Evolutionary conservation across 2,888 invertebrate genomes (phyloP).

Genomic region (Psylliodes chrysocephalus): DNA sequence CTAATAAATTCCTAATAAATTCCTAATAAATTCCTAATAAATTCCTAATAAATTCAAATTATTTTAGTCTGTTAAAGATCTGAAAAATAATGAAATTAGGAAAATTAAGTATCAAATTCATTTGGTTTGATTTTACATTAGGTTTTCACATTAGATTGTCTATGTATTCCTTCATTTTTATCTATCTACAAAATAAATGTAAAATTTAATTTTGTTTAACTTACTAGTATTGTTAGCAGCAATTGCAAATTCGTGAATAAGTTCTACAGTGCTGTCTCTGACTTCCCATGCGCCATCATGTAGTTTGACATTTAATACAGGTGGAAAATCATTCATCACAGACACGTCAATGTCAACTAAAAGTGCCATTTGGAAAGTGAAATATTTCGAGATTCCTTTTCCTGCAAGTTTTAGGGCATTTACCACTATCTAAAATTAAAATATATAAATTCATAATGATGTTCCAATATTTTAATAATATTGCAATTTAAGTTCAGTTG

Average conservation of each 20-base stretch:
- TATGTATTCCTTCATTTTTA: too few species aligned
- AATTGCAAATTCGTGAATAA: constrained; percentile 75
- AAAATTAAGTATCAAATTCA: too few species aligned
- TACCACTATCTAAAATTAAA: constrained; percentile 72
- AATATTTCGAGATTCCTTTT: constrained; percentile 77
- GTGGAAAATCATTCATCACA: constrained; percentile 72
- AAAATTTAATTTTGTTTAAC: constrained; percentile 25
- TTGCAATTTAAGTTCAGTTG: too few species aligned
- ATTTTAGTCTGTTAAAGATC: too few species aligned
- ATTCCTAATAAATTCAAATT: too few species aligned
- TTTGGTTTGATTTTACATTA: too few species aligned
- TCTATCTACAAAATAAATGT: too few species aligned
- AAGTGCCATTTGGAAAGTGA: constrained; percentile 80
- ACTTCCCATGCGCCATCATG: constrained; percentile 83
- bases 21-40: too few species aligned
- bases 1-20: too few species aligned
- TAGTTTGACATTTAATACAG: constrained; percentile 74
- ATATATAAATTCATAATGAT: background rate
- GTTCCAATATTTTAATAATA: too few species aligned
- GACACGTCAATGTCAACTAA: constrained; percentile 74
- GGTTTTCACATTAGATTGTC: too few species aligned
- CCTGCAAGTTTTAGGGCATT: constrained; percentile 77
- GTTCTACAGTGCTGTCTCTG: constrained; percentile 79
- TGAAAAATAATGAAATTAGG: too few species aligned
- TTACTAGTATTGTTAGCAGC: constrained; percentile 78